Evolutionary conservation across 2,888 invertebrate genomes (phyloP).

Genomic region (Apodemia hepburni): DNA sequence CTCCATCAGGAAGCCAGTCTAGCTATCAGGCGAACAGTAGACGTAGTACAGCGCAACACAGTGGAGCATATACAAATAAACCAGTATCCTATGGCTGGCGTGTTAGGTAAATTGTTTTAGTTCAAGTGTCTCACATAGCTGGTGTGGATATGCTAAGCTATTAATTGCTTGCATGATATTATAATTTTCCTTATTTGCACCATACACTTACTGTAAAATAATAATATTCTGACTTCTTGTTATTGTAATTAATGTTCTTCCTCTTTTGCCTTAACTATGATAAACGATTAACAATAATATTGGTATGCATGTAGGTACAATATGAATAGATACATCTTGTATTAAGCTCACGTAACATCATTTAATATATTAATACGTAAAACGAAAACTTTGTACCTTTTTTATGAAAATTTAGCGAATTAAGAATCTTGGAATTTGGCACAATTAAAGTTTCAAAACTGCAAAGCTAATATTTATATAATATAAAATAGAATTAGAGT

Average conservation of each 20-base stretch:
- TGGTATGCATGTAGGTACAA: no score
- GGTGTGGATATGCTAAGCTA: conserved; percentile 43
- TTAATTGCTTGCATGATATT: conserved; percentile 1
- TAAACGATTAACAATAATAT: no score
- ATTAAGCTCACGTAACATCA: no score
- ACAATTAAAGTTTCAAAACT: no score
- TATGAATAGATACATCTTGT: no score
- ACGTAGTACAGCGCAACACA: conserved; percentile 49
- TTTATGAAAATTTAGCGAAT: no score
- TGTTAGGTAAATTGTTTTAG: conserved; percentile 59
- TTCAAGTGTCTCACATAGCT: conserved; percentile 30
- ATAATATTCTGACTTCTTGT: neutral
- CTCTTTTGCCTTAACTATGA: no score
- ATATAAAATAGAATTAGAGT: no score
- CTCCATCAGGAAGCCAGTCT: conserved; percentile 63
- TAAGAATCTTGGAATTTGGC: no score
- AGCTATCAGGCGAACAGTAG: conserved; percentile 48
- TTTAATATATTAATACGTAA: no score
- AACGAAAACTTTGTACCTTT: no score
- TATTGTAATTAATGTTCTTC: neutral
- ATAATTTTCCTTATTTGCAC: conserved; percentile 5
- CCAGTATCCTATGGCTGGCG: conserved; percentile 71
- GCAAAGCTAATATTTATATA: no score
- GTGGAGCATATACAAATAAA: conserved; percentile 51
- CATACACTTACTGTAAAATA: neutral